These are phyloP conservation scores for Cherax quadricarinatus DNA, from an alignment of 1,140 invertebrate species.

Conservation along the genomic window DNA sequence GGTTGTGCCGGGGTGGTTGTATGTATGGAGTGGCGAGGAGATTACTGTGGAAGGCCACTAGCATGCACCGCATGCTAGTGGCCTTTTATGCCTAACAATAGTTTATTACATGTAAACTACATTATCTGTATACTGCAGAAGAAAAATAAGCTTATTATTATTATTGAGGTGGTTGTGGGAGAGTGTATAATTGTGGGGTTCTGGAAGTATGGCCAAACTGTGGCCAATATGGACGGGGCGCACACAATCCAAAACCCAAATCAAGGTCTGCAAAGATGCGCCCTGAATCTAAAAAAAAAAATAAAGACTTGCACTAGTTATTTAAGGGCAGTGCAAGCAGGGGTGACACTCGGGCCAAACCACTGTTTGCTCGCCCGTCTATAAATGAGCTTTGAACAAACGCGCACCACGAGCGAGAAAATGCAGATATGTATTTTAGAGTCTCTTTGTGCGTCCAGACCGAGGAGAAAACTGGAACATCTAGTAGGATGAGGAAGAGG, in stretches of 20 bases:
- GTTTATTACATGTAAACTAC: too few relatives aligned
- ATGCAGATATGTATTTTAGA: constrained; percentile 8
- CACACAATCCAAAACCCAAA: background rate
- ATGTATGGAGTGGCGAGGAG: too few relatives aligned
- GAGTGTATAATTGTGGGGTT: too few relatives aligned
- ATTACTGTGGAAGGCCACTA: too few relatives aligned
- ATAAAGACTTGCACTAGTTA: background rate
- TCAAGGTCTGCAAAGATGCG: background rate
- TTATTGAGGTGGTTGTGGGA: too few relatives aligned
- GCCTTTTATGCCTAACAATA: too few relatives aligned
- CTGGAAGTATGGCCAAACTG: background rate
- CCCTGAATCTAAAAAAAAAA: background rate
- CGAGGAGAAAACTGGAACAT: background rate
- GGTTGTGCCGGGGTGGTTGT: too few relatives aligned
- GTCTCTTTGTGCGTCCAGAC: background rate
- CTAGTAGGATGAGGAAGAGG: background rate
- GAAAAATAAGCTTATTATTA: too few relatives aligned
- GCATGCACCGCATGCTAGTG: too few relatives aligned
- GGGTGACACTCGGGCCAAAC: constrained; percentile 9
- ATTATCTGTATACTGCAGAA: too few relatives aligned
- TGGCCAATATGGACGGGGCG: background rate
- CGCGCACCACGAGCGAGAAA: background rate
- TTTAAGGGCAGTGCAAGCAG: constrained; percentile 34
- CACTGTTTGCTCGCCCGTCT: constrained; percentile 7
- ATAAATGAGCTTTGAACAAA: constrained; percentile 44